These are phyloP conservation scores for Apamea sordens DNA, from an alignment of 2,888 invertebrate genomes.

Conservation along the genomic window DNA sequence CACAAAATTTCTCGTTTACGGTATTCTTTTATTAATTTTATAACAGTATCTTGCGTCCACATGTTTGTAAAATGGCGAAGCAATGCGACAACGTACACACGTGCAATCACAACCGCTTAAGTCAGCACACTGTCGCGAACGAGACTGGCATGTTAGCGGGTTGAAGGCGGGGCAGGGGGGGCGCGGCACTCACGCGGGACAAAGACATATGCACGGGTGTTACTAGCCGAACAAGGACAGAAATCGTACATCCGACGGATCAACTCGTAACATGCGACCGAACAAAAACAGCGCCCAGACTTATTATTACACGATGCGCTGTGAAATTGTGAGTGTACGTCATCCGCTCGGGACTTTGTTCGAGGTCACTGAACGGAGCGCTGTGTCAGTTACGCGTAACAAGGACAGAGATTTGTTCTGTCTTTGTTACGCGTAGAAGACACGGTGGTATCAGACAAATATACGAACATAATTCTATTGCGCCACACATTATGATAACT, in stretches of 20 bases:
- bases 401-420: background rate
- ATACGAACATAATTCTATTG: too few relatives aligned
- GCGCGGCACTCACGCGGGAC: background rate
- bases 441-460: too few relatives aligned
- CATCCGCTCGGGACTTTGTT: background rate
- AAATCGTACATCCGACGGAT: background rate
- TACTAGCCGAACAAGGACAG: slow-evolving; percentile 7
- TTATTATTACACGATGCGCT: background rate
- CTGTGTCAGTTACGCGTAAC: background rate
- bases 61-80: background rate
- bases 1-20: slow-evolving; percentile 6
- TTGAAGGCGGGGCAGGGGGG: background rate
- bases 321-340: background rate
- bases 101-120: background rate
- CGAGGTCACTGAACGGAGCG: background rate
- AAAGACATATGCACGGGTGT: background rate
- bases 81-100: background rate
- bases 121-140: background rate
- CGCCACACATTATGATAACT: too few relatives aligned
- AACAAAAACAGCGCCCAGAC: background rate
- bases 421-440: background rate
- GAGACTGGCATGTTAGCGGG: background rate
- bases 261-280: background rate
- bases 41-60: background rate
- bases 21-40: slow-evolving; percentile 13